phyloP scores from a whole-genome alignment of 1,140 invertebrate species.

The Cheumatopsyche charites region DNA sequence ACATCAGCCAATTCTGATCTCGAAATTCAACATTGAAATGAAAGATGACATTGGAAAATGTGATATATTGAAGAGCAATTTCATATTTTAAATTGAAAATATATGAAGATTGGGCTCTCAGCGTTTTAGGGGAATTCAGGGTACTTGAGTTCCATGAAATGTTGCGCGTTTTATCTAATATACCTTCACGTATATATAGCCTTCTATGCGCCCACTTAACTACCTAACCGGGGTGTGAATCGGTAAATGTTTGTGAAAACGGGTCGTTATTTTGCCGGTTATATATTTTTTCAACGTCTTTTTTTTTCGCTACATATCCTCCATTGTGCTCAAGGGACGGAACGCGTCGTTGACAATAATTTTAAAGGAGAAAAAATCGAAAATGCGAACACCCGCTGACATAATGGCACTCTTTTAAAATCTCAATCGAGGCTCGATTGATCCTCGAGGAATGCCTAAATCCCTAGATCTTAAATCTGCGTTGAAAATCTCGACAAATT shows the following conservation, averaged over 20 bases:
- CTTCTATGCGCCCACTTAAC: conserved; percentile 1
- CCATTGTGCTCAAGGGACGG: neutral
- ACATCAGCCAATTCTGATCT: no score
- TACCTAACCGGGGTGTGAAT: conserved; percentile 10
- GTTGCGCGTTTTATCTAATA: neutral
- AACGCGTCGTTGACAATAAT: conserved; percentile 5
- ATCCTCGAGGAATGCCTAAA: no score
- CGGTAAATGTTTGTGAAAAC: conserved; percentile 5
- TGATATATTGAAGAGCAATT: no score
- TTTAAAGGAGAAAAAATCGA: conserved; percentile 8
- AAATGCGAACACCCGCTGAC: neutral
- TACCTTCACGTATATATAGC: no score
- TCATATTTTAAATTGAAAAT: no score
- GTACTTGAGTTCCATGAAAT: conserved; percentile 1
- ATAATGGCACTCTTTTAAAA: conserved; percentile 15
- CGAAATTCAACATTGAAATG: no score
- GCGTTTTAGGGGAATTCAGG: neutral
- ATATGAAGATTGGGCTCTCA: no score
- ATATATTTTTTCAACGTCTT: neutral
- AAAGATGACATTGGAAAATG: no score
- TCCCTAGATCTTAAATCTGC: no score
- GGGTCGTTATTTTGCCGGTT: neutral
- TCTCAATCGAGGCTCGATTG: neutral
- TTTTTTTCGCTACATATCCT: neutral
- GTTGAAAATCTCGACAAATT: no score